These are phyloP conservation scores for Oxytorus armatus DNA, from an alignment of 2,888 invertebrate species.

Conservation along the genomic window DNA sequence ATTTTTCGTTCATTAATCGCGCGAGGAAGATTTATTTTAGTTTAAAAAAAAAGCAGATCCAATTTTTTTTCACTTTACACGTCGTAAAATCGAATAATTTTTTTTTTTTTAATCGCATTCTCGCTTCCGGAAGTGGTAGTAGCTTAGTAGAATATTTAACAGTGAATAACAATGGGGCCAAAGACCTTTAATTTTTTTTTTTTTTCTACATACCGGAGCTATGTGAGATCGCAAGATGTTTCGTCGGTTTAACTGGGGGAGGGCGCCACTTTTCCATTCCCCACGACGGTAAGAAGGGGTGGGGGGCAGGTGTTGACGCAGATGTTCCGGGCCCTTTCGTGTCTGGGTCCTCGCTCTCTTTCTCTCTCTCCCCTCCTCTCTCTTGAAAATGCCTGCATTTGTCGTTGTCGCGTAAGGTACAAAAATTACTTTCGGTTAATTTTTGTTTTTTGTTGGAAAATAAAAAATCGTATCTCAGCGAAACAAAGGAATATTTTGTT, in stretches of 20 bases:
- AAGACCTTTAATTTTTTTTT: conserved; percentile 21
- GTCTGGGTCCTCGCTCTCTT: conserved; percentile 21
- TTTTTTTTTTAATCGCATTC: background rate
- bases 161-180: conserved; percentile 33
- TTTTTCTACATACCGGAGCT: conserved; percentile 1
- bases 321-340: conserved; percentile 59
- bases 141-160: background rate
- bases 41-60: no score
- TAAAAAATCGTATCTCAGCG: no score
- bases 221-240: conserved; percentile 46
- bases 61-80: no score
- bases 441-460: background rate
- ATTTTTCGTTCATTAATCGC: no score
- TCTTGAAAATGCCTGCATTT: background rate
- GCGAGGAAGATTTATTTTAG: no score
- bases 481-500: no score
- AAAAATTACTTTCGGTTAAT: background rate
- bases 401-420: background rate
- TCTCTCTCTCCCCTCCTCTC: background rate
- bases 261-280: conserved; percentile 30
- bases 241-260: conserved; percentile 32
- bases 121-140: background rate
- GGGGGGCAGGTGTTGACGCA: conserved; percentile 68
- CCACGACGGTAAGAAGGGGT: conserved; percentile 19
- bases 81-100: no score